A percentile compares a stretch with the other conserved stretches of the same genome.
Conservation (phyloP, 2,888 invertebrate species). For the Polydrusus cervinus region DNA sequence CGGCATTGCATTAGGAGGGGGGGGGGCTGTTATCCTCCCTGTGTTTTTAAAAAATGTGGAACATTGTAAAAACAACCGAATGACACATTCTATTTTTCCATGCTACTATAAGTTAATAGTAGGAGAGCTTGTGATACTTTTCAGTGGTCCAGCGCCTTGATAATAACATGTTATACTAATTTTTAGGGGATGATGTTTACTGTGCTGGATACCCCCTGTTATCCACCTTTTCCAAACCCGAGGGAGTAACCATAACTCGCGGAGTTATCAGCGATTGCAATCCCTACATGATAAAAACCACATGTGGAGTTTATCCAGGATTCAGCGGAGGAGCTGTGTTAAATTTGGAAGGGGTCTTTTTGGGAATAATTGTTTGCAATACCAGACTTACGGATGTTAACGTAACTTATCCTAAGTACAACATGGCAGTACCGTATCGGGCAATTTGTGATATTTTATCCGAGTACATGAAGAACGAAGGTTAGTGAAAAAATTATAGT, state of each 20-base stretch:
- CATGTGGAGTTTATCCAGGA: conserved; percentile 78
- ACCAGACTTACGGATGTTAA: conserved; percentile 70
- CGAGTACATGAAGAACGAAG: conserved; percentile 30
- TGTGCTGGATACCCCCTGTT: conserved; percentile 78
- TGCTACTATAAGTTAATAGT: too few relatives aligned
- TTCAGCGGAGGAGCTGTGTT: conserved; percentile 78
- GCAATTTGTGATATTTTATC: conserved; percentile 46
- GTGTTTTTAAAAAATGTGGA: too few relatives aligned
- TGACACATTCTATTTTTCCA: too few relatives aligned
- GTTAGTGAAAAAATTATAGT: neutral
- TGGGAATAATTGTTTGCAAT: conserved; percentile 77
- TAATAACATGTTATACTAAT: neutral
- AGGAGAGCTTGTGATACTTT: too few relatives aligned
- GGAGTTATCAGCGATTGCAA: conserved; percentile 75
- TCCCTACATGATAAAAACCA: conserved; percentile 76
- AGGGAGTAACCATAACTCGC: conserved; percentile 73
- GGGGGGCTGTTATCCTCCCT: too few relatives aligned
- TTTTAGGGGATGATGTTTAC: conserved; percentile 73
- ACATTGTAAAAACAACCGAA: too few relatives aligned
- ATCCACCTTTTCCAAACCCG: conserved; percentile 69
- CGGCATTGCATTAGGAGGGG: too few relatives aligned
- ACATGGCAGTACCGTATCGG: conserved; percentile 76
- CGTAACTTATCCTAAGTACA: conserved; percentile 74
- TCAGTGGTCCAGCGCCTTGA: too few relatives aligned
- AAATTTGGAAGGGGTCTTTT: conserved; percentile 71